Conservation (phyloP, 2,797 vertebrate species). For the Amblyopsis hoosieri region DNA sequence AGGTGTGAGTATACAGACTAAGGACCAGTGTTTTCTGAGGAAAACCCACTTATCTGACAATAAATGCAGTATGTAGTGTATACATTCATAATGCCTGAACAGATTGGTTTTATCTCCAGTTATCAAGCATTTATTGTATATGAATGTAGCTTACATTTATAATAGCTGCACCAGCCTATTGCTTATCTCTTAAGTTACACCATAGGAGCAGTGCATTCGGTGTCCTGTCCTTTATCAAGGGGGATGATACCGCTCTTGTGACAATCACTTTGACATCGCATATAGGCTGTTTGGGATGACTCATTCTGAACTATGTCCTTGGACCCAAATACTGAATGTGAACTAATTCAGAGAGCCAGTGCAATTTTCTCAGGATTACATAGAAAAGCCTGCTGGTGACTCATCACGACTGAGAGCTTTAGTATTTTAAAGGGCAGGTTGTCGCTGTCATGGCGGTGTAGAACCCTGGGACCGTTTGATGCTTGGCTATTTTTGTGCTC, state of each 20-base stretch:
- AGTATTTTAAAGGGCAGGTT: neutral
- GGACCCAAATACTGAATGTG: conserved; percentile 18
- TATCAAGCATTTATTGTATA: neutral
- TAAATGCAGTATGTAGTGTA: neutral
- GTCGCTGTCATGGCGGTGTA: conserved; percentile 17
- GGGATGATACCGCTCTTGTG: conserved; percentile 17
- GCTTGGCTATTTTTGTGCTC: neutral
- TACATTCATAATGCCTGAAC: too few species aligned
- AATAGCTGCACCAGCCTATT: too few species aligned
- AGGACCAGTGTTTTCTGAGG: neutral
- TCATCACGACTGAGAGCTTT: conserved; percentile 19
- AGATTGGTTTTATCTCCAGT: neutral
- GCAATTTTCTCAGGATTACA: neutral
- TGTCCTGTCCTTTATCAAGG: conserved; percentile 2
- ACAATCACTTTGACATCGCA: conserved; percentile 24
- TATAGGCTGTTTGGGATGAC: conserved; percentile 15
- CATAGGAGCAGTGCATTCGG: neutral
- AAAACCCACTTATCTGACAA: neutral
- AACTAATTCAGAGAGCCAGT: neutral
- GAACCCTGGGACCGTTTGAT: conserved; percentile 31
- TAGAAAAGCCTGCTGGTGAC: conserved; percentile 10
- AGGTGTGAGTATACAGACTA: too few species aligned
- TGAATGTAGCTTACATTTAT: neutral
- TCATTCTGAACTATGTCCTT: conserved; percentile 44
- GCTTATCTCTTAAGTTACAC: too few species aligned